Base-by-base conservation (phyloP, 2,797 vertebrate genomes). In the Typhlichthys eigenmanni region DNA sequence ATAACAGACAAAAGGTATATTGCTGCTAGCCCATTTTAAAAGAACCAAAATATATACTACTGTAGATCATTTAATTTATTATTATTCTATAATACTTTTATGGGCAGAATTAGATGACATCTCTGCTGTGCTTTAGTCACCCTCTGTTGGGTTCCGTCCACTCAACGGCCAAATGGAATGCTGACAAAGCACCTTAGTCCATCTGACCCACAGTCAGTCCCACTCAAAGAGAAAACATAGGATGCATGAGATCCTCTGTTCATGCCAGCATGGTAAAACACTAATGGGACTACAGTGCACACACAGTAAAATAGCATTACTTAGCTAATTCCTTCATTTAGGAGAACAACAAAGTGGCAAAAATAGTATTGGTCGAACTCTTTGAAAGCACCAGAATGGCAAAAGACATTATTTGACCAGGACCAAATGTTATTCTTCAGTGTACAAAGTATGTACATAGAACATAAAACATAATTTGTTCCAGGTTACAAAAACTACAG, bases 181-280 rank as follows among this genome's bases (percentile, higher is more conserved):
- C 87, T 90, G 88, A 90, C 81, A 80, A 83, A 69, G 87, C 85
- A 81, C 61, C 79, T 74, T 69, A 32, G 64, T 82, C 82, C 85
- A 87, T 87, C 83, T 85, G 85, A 90, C 81, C 83, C 84, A 66
- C 75, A 82, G 81, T 74, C 81, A 73, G 70, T 74, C 69, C 62
- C 77, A 60, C 64, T 57, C 53, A 69, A 65, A 54, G 19, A 69
- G 46, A 74, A 80, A 79, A 75, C 0, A 51, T 74, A 78, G 84
- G 79, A 83, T 81, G 66, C 75, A 69, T 62, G 67, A 63, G 65
- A 24, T 58, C 53, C 19, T 47, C 50, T 72, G 78, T 70, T 71
- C 66, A 79, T 12, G 24, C 34, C 29, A 1, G 51, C 54, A 55
- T 14, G 12, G 60, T 61, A 53, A 17, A 24, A 72, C 51, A 60